Evolutionary conservation across 2,888 invertebrate genomes (phyloP), one percentile per base, ranked within the genome.

Genomic region (Diadromus collaris): DNA sequence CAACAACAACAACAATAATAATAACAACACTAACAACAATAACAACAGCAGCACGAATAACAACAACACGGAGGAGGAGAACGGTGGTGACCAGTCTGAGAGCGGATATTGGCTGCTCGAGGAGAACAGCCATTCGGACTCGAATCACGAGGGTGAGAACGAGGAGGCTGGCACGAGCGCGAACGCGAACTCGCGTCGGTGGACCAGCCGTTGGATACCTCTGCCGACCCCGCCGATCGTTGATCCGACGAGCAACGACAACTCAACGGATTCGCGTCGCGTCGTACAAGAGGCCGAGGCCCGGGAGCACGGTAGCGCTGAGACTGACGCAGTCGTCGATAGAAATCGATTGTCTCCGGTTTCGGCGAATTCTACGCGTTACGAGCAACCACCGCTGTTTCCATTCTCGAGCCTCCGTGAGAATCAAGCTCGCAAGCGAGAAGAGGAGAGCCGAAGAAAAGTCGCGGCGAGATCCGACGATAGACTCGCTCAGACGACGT

Each of bases 41-140:
- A 65, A 46, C 16, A 76, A 21, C 56, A 60, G 10, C 38, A 76
- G 38, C 13, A 73, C 58, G 16, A 72, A 65, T 41, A 68, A 64
- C 21, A 76, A 75, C 13, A 63, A 65, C 76, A 46, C 54, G 74
- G 71, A 83, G 6, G 84, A 84, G 41, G 84, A 84, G 24, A 83
- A 58, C 38, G 76, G 74, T 13, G 73, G 78, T 0, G 88, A 89
- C 58, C 88, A 88, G 68, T 89, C 89, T 19, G 89, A 89, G 34
- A 88, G 85, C 56, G 90, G 89, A 2, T 89, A 89, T 60, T 89
- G 89, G 89, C 64, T 90, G 16, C 83, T 89, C 2, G 89, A 89
- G 54, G 90, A 90, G 65, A 89, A 90, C 58, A 89, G 87, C 48
- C 87, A 88, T 68, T 89, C 89, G 0, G 89, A 89, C 70, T 89